Base-by-base conservation (phyloP, 2,113 vertebrate species). In the Strigops habroptila region DNA sequence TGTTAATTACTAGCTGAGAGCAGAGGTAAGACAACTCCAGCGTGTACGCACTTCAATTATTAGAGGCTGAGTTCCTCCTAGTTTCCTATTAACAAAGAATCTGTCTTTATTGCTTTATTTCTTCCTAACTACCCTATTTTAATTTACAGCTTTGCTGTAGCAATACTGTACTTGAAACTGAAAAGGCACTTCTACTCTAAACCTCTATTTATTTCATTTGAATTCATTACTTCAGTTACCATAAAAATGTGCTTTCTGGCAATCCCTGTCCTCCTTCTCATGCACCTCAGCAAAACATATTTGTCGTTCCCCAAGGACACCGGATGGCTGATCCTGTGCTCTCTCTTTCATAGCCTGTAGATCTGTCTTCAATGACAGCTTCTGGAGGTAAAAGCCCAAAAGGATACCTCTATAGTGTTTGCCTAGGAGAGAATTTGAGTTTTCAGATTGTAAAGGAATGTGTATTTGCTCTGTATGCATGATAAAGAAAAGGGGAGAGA, bases 221-320 rank as follows among this genome's bases (percentile, higher is more conserved):
- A 87, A 76, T 96, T 95, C 95, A 95, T 96, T 94, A 90, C 64
- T 88, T 69, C 68, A 71, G 89, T 85, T 93, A 60, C 87, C 81
- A 96, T 90, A 81, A 93, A 95, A 91, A 55, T 49, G 35, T 25
- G 37, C 39, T 92, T 94, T 75, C 91, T 96, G 82, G 62, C 77
- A 93, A 87, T 74, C 57, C 55, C 68, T 76, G 39, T 67, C 41
- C 67, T 90, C 25, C 4, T 1, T 46, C 68, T 60, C 22, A 39
- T 76, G 44, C 35, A 18, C 35, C 75, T 91, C 81, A 70, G 64
- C 78, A 93, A 91, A 83, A 95, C 46, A 71, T 80, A 88, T 86
- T 62, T 91, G 78, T 91, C 78, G 71, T 94, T 95, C 64, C 68
- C 82, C 93, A 95, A 96, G 91, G 95, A 95, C 86, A 92, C 14